Evolutionary conservation across 1,140 invertebrate species (phyloP).

Genomic region (Rhyacophila brunnea): DNA sequence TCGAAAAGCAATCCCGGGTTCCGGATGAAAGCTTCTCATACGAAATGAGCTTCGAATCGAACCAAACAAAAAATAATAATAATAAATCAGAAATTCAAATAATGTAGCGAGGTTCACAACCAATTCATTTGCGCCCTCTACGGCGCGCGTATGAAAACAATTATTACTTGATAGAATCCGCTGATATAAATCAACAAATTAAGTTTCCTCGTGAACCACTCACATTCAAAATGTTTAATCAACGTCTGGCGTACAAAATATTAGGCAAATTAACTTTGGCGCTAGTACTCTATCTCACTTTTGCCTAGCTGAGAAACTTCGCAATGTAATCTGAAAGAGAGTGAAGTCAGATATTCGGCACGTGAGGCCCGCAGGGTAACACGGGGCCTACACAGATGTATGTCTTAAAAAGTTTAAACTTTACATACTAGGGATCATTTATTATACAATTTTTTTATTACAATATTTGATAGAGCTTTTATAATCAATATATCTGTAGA

Average conservation of each 20-base stretch:
- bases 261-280: conserved; percentile 21
- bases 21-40: too few species aligned
- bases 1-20: too few species aligned
- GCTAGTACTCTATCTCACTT: not conserved
- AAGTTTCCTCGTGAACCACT: conserved; percentile 15
- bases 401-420: too few species aligned
- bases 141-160: conserved; percentile 14
- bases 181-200: conserved; percentile 32
- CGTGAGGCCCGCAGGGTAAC: not conserved
- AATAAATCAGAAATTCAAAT: conserved; percentile 31
- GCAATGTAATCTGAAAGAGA: not conserved
- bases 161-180: conserved; percentile 24
- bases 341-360: conserved; percentile 4
- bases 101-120: conserved; percentile 8
- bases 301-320: not conserved
- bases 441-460: too few species aligned
- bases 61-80: conserved; percentile 6
- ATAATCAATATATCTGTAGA: too few species aligned
- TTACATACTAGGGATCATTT: too few species aligned
- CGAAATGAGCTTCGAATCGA: not conserved
- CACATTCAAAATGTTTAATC: conserved; percentile 16
- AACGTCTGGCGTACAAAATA: conserved; percentile 17
- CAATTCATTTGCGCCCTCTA: conserved; percentile 18
- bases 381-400: too few species aligned
- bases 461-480: too few species aligned